Evolutionary conservation across 1,140 invertebrate species (phyloP), one percentile per base, ranked within the genome.

Genomic region (Semibalanus balanoides): DNA sequence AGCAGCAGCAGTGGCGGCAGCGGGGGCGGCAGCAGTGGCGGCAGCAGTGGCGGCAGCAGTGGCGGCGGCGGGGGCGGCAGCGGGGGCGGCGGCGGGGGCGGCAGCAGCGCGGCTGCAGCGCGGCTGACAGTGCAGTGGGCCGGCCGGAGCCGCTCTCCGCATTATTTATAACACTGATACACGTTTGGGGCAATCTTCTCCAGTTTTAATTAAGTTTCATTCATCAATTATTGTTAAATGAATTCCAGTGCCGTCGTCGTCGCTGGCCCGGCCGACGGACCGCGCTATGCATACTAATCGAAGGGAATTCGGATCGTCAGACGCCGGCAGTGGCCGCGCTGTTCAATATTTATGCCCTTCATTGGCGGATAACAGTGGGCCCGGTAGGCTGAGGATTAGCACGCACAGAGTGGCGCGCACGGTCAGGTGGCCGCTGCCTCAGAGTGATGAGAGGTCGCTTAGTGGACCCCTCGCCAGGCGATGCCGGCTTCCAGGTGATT

Each of bases 141-240:
- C 51, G 51, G 51, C 22, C 51, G 22, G 22, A 1, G 51, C 14
- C 51, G 14, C 14, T 19, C 14, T 1, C 51, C 51, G 51, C 51
- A 64, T 64, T 64, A 64, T 64, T 64, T 64, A 64, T 64, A 64
- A 64, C 51, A 64, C 51, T 64, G 51, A 64, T 64, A 64, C 51
- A 64, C 11, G 51, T 64, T 64, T 64, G 51, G 51, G 51, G 51
- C 51, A 64, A 64, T 64, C 51, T 64, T 25, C 51, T 64, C 51
- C 51, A 64, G 51, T 64, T 64, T 64, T 64, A 64, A 64, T 64
- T 64, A 64, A 64, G 51, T 64, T 64, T 64, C 51, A 64, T 64
- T 64, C 51, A 64, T 64, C 51, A 64, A 64, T 64, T 64, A 64
- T 64, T 64, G 51, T 64, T 64, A 64, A 64, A 64, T 64, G 51